Evolutionary conservation across 2,797 vertebrate species (phyloP), one percentile per base, ranked within the genome.

Genomic region (Crocodylus rhombifer): DNA sequence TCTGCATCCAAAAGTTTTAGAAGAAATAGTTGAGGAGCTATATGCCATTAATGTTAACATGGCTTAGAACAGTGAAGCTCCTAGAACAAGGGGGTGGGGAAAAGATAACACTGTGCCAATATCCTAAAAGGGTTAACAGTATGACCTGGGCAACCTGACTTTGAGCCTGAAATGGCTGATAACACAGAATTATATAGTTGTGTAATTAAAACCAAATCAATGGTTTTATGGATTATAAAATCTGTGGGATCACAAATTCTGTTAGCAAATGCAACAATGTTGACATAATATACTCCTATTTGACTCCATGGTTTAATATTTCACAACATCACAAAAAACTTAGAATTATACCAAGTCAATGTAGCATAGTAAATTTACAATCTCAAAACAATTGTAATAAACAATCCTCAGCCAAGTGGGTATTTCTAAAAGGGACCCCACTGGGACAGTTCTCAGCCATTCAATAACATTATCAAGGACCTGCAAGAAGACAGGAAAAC

Each of bases 11-110:
- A 21, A 51, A 82, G n/a, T 71, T 77, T 91, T 75, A 14, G 56
- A 63, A 86, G 56, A 85, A 60, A n/a, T 26, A 25, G 1, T 7
- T 42, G 17, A 17, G 91, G 82, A 6, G 56, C 67, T 23, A 81
- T 30, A 30, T 23, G 0, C 13, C 58, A 16, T 0, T 23, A 64
- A 77, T 28, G 60, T 1, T 17, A 21, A 71, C 23, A 14, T 36
- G 23, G 28, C 30, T 65, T 28, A 26, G 0, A 23, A 69, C 75
- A 30, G 23, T 1, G 1, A 78, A 65, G 56, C n/a, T 65, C 82
- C 2, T 1, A 65, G 74, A 5, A 16, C 94, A 77, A 26, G 67
- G 7, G 62, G 9, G 13, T 57, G 14, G 1, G 0, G 4, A 74
- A 80, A 1, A 86, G 67, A 57, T 21, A 88, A 73, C 30, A n/a